These are phyloP conservation scores for Macrotis lagotis DNA, from an alignment of 2,113 vertebrate genomes.

Conservation along the genomic window DNA sequence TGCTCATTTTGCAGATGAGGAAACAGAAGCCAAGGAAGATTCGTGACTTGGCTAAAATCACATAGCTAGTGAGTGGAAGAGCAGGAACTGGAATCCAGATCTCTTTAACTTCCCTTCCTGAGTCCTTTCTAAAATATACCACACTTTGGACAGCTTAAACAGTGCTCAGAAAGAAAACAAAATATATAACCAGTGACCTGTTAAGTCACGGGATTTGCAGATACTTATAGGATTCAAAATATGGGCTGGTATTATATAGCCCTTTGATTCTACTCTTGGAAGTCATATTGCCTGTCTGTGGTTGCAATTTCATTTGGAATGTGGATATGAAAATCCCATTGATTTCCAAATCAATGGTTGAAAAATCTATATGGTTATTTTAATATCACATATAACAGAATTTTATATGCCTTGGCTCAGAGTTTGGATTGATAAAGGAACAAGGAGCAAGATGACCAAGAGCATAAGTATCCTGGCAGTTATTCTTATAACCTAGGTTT, in stretches of 20 bases:
- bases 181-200: background rate
- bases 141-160: background rate
- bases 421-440: background rate
- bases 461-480: background rate
- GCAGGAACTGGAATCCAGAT: background rate
- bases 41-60: background rate
- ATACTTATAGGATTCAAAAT: background rate
- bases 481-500: background rate
- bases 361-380: background rate
- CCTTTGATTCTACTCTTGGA: background rate
- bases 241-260: background rate
- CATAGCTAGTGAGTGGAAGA: background rate
- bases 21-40: background rate
- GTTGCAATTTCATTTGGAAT: background rate
- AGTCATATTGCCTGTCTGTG: background rate
- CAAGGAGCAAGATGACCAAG: background rate
- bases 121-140: background rate
- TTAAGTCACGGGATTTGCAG: background rate
- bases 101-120: background rate
- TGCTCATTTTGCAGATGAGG: background rate
- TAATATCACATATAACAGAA: background rate
- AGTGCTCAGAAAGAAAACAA: background rate
- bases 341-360: background rate
- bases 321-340: background rate
- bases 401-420: background rate